Conservation (phyloP, 1,140 invertebrate genomes). For the Triops longicaudatus region DNA sequence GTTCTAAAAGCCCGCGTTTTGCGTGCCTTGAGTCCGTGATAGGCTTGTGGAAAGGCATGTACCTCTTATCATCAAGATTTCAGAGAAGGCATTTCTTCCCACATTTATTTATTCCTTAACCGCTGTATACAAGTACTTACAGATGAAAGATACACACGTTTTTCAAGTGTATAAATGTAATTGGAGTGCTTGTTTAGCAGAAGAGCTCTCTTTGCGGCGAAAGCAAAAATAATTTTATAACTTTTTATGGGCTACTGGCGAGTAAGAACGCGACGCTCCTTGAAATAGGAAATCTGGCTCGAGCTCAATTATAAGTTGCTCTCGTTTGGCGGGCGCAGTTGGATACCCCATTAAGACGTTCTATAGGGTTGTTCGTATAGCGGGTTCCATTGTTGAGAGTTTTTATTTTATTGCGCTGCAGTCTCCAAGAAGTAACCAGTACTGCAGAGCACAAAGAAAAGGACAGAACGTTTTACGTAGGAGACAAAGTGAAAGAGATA, state of each 20-base stretch:
- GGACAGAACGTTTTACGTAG: neutral
- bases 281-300: neutral
- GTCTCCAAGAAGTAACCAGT: neutral
- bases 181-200: no score
- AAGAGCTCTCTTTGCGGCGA: neutral
- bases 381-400: neutral
- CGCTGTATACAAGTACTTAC: no score
- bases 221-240: neutral
- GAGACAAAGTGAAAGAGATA: conserved; percentile 12
- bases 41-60: neutral
- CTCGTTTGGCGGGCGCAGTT: neutral
- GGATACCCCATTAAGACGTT: conserved; percentile 1
- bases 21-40: neutral
- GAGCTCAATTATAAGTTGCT: neutral
- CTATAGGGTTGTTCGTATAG: neutral
- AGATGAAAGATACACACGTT: no score
- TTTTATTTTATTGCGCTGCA: conserved; percentile 6
- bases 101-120: no score
- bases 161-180: no score
- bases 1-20: neutral
- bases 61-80: no score
- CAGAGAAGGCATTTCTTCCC: no score
- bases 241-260: neutral
- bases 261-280: neutral
- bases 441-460: neutral